A percentile compares a stretch with the other conserved stretches of the same genome.
These are phyloP conservation scores for Etheostoma perlongum DNA, from an alignment of 2,797 vertebrate genomes.

Conservation along the genomic window DNA sequence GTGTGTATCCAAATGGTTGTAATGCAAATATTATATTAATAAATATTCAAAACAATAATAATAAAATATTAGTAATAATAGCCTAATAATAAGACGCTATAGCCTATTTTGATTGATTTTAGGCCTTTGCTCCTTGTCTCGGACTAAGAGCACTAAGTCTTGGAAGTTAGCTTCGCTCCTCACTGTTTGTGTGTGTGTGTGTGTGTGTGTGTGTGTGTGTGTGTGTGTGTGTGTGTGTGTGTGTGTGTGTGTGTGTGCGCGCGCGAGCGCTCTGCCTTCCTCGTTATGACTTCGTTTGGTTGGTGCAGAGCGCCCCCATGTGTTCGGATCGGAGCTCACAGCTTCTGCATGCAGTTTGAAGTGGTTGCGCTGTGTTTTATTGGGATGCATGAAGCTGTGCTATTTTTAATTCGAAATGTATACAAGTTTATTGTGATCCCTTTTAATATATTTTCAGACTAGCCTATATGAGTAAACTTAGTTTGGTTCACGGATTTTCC, in stretches of 20 bases:
- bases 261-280: slow-evolving; percentile 7
- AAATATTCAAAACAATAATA: neutral
- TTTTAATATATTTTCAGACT: neutral
- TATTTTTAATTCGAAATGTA: neutral
- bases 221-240: slow-evolving; percentile 36
- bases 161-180: slow-evolving; percentile 59
- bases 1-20: neutral
- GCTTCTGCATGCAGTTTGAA: neutral
- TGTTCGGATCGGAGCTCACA: slow-evolving; percentile 32
- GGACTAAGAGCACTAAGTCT: slow-evolving; percentile 31
- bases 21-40: slow-evolving; percentile 16
- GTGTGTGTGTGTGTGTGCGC: slow-evolving; percentile 16
- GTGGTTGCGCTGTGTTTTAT: slow-evolving; percentile 12
- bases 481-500: neutral
- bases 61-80: slow-evolving; percentile 20
- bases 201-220: slow-evolving; percentile 35
- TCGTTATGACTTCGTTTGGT: slow-evolving; percentile 30
- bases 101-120: slow-evolving; percentile 20
- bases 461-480: rapidly evolving
- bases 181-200: slow-evolving; percentile 26
- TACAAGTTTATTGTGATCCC: neutral
- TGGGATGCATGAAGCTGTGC: neutral
- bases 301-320: slow-evolving; percentile 83
- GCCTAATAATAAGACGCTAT: neutral
- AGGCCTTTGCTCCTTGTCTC: slow-evolving; percentile 21